These are phyloP conservation scores for Parnassius smintheus DNA, from an alignment of 2,888 invertebrate genomes.

Conservation along the genomic window DNA sequence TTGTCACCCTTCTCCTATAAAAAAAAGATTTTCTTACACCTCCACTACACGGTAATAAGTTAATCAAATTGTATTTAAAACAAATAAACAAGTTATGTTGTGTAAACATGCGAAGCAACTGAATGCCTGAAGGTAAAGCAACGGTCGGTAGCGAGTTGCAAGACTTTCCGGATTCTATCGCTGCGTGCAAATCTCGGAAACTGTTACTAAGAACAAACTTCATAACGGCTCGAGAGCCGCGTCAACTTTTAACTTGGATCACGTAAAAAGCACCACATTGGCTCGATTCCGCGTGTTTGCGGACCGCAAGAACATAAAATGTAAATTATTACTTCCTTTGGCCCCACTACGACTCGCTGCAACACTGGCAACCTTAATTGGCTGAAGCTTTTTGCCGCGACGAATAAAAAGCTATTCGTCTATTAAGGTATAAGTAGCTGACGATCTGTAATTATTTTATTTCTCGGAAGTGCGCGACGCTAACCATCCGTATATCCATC, in stretches of 20 bases:
- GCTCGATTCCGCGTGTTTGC: slow-evolving; percentile 30
- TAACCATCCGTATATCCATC: background rate
- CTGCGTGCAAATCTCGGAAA: slow-evolving; percentile 48
- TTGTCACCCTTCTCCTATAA: too few relatives aligned
- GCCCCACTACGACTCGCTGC: slow-evolving; percentile 7
- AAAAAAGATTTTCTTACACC: too few relatives aligned
- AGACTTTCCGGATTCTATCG: slow-evolving; percentile 53
- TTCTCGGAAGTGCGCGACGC: slow-evolving; percentile 15
- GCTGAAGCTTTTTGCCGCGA: slow-evolving; percentile 14
- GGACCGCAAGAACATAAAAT: slow-evolving; percentile 26
- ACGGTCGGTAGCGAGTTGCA: slow-evolving; percentile 38
- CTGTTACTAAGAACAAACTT: slow-evolving; percentile 52
- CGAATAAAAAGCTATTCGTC: slow-evolving; percentile 15
- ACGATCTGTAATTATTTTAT: slow-evolving; percentile 24
- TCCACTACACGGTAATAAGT: too few relatives aligned
- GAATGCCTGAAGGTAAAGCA: background rate
- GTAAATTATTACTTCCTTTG: slow-evolving; percentile 29
- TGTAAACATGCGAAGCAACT: too few relatives aligned
- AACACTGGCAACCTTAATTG: slow-evolving; percentile 18
- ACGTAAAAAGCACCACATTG: slow-evolving; percentile 30
- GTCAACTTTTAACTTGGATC: slow-evolving; percentile 11
- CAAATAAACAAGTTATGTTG: too few relatives aligned
- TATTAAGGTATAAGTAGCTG: slow-evolving; percentile 20
- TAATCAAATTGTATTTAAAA: too few relatives aligned
- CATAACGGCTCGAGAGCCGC: slow-evolving; percentile 32